These are phyloP conservation scores for Umimayanthus kanabou DNA, from an alignment of 92 coral and sea anemone genomes.

Conservation along the genomic window DNA sequence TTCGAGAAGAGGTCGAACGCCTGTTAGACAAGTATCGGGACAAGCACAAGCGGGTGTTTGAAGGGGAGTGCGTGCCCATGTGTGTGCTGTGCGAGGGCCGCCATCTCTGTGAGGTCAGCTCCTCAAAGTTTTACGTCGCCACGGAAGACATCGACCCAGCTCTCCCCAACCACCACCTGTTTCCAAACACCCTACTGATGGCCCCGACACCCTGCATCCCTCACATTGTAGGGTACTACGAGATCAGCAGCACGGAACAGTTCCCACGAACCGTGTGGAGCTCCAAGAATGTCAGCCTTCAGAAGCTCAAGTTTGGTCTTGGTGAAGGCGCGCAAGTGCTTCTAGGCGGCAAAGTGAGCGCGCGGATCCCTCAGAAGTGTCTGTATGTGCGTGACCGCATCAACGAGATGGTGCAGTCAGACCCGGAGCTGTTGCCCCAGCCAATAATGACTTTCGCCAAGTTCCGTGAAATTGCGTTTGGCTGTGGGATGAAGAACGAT, in stretches of 20 bases:
- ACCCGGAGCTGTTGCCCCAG: conserved; percentile 66
- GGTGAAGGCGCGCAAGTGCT: conserved; percentile 73
- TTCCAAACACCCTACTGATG: conserved; percentile 34
- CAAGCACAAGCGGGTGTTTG: conserved; percentile 76
- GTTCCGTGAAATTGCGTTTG: conserved; percentile 75
- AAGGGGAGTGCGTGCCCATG: conserved; percentile 74
- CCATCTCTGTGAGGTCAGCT: conserved; percentile 69
- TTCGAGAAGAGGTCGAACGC: conserved; percentile 81
- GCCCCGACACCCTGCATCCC: conserved; percentile 77
- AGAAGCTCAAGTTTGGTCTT: conserved; percentile 79
- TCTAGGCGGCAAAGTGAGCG: conserved; percentile 70
- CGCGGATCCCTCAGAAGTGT: conserved; percentile 89
- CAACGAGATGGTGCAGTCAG: conserved; percentile 69
- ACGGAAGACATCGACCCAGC: conserved; percentile 24
- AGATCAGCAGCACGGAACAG: conserved; percentile 79
- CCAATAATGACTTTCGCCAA: conserved; percentile 71
- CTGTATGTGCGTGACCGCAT: conserved; percentile 83
- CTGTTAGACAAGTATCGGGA: conserved; percentile 74
- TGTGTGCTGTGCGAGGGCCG: conserved; percentile 81
- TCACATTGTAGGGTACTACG: conserved; percentile 86
- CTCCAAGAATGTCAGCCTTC: conserved; percentile 77
- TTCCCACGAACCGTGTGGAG: conserved; percentile 70
- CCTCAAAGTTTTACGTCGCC: conserved; percentile 65
- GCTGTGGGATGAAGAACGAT: conserved; percentile 87
- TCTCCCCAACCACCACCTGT: background rate